These are phyloP conservation scores for sheep (Ovis aries) DNA, from an alignment of 2,113 vertebrate genomes.

Conservation along the genomic window ARS-UI_Ramb_v3.0 NC_056058.1:59816001-59816500, in stretches of 20 bases:
- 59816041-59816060: background rate
- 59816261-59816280: background rate
- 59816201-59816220: no score
- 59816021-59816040: background rate
- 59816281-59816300: background rate
- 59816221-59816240: rapidly evolving
- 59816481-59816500: no score
- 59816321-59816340: background rate
- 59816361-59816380: background rate
- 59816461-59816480: background rate
- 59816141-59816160: no score
- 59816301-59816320: background rate
- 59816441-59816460: background rate
- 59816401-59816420: background rate
- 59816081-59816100: background rate
- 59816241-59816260: background rate
- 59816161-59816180: rapidly evolving
- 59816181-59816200: background rate
- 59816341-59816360: background rate
- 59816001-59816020: background rate
- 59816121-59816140: background rate
- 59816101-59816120: background rate
- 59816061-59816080: background rate
- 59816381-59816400: background rate
- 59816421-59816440: background rate